Evolutionary conservation across 2,888 invertebrate genomes (phyloP), one percentile per base, ranked within the genome.

Genomic region (Zygothrica quintamaculata): DNA sequence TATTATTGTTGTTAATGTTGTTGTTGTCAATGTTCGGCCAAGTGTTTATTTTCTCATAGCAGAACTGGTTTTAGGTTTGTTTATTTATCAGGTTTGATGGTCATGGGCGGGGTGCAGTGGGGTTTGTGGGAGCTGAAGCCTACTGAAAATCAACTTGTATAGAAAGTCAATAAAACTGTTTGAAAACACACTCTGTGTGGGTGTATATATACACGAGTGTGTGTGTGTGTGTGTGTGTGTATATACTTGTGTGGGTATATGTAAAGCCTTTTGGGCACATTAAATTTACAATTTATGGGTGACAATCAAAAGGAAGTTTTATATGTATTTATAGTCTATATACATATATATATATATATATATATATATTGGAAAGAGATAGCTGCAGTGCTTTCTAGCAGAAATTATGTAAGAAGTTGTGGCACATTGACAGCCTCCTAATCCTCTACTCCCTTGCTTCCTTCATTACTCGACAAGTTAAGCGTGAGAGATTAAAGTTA

Each of bases 131-230:
- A 1, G 7, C 37, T 13, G 26, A 43, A 1, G 11, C 39, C 46
- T 39, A n/a, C 34, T 34, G 25, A 65, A n/a, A 70, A 65, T 61
- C 68, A 51, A 81, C 65, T 75, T 79, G 61, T 72, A 72, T 61
- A 44, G 74, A 70, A 80, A 87, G 87, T 87, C 87, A 80, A 84
- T 84, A 80, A 84, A 84, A 84, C 51, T 66, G 84, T 86, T 86
- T 80, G 81, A 87, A 74, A 82, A 79, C 77, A 68, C 62, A 75
- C 67, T 71, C 9, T 29, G 29, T 29, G 29, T 29, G 29, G 2
- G 3, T 33, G 37, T 33, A 36, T 50, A 29, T 16, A 36, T 11
- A 33, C 29, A 36, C 12, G 40, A 2, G 18, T 29, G 18, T 1
- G 5, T 33, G 8, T 11, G 3, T 9, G 13, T 15, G 33, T 34